Base-by-base conservation (phyloP, 2,888 invertebrate genomes). In the Metallyticus violacea region DNA sequence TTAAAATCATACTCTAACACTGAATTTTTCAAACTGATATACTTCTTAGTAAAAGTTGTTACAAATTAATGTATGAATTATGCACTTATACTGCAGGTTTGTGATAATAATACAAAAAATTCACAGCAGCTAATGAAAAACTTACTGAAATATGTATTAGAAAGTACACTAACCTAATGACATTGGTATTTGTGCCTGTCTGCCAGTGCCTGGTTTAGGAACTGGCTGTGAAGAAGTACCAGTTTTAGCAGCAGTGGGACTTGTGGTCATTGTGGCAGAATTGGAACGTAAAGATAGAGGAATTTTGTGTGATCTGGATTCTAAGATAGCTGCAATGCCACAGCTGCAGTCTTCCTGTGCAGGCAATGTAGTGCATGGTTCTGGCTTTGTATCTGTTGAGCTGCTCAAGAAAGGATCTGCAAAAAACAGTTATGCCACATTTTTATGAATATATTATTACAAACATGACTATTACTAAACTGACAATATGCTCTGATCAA, bases 301-400 rank as follows among this genome's bases (percentile, higher is more conserved):
- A 77, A 84, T 85, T 85, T 87, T 87, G 77, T 89, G 88, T 22
- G 88, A 92, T 89, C 95, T 93, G 40, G 95, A 94, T 89, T 95
- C 95, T 91, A 95, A 92, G 81, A 95, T 93, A 85, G 94, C 94
- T 83, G 93, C 93, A 85, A 95, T 93, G 85, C 95, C 95, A 91
- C 95, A 95, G 87, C 94, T 95, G 90, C 95, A 95, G 90, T 95
- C 95, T 89, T 95, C 95, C 90, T 92, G 92, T 25, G 85, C 87
- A 27, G 88, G 86, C 25, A 88, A 79, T 5, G 88, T 76, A 1
- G 85, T 29, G 7, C 86, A 82, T 22, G 78, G 84, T 30, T 87
- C 86, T 40, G 77, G 22, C 25, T 86, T 86, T n/a, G 82, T 28
- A 25, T 87, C 84, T 25, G 86, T 79, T 26, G 84, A 80, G 80